These are phyloP conservation scores for Monochamus saltuarius DNA, from an alignment of 1,140 invertebrate genomes.

Conservation along the genomic window DNA sequence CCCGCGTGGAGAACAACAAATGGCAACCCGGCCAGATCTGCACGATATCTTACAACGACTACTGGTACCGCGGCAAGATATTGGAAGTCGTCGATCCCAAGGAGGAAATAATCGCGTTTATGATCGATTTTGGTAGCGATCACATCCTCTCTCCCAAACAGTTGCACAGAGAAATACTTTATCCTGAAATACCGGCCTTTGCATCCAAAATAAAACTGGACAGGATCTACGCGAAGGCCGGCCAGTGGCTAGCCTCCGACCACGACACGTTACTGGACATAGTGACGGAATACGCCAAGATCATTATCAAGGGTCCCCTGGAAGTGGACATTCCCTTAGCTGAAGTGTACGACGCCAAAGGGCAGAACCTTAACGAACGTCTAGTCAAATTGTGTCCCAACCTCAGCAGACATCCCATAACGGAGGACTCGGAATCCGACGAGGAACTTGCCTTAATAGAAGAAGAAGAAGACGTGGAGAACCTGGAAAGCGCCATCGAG, in stretches of 20 bases:
- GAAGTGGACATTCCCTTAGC: conserved; percentile 27
- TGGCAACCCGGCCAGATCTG: conserved; percentile 34
- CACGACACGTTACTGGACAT: conserved; percentile 25
- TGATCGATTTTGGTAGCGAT: conserved; percentile 36
- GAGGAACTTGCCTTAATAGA: background rate
- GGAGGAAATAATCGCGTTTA: conserved; percentile 22
- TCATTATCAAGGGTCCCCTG: conserved; percentile 24
- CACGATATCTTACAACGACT: conserved; percentile 29
- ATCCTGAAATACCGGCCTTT: conserved; percentile 21
- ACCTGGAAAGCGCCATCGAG: conserved; percentile 11
- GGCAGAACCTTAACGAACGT: conserved; percentile 23
- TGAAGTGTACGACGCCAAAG: conserved; percentile 24
- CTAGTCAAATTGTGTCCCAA: conserved; percentile 28
- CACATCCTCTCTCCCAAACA: conserved; percentile 17
- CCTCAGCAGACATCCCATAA: conserved; percentile 8
- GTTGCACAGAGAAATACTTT: conserved; percentile 25
- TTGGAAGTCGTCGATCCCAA: conserved; percentile 15
- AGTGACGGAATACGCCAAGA: conserved; percentile 22
- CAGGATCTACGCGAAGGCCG: conserved; percentile 21
- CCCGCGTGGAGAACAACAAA: conserved; percentile 1
- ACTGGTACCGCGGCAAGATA: conserved; percentile 32
- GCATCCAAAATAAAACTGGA: conserved; percentile 32
- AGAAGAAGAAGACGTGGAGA: conserved; percentile 3
- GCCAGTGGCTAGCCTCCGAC: conserved; percentile 27
- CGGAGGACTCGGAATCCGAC: background rate